Evolutionary conservation across 2,888 invertebrate species (phyloP).

Genomic region (Philopedon plagiatum): DNA sequence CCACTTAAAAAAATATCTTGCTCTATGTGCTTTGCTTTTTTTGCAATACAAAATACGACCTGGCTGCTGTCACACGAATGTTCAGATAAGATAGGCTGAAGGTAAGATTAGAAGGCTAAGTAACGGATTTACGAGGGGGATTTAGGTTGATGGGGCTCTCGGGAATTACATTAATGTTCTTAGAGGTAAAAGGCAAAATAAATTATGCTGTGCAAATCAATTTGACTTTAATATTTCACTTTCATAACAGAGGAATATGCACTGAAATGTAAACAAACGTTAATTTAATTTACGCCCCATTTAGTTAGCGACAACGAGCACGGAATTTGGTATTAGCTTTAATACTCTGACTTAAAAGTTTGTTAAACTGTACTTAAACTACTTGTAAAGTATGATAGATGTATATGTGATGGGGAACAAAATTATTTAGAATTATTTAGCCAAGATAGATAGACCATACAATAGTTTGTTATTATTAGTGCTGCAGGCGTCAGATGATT

Average conservation of each 20-base stretch:
- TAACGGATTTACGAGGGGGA: constrained; percentile 39
- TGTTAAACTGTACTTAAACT: too few species aligned
- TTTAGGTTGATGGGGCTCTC: constrained; percentile 31
- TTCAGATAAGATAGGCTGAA: constrained; percentile 34
- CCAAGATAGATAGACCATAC: too few species aligned
- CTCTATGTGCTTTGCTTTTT: neutral
- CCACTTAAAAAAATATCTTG: neutral
- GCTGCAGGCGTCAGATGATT: too few species aligned
- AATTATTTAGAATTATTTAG: too few species aligned
- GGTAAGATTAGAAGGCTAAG: constrained; percentile 38
- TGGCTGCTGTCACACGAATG: constrained; percentile 29
- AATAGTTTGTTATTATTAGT: too few species aligned
- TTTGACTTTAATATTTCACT: neutral
- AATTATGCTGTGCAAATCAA: constrained; percentile 18
- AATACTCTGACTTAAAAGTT: too few species aligned
- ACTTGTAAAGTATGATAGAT: too few species aligned
- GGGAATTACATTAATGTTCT: constrained; percentile 29
- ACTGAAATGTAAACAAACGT: neutral
- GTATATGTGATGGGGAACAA: too few species aligned
- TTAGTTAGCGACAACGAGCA: too few species aligned
- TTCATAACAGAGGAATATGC: neutral
- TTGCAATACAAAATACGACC: constrained; percentile 1
- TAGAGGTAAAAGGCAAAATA: constrained; percentile 25
- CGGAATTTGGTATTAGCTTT: too few species aligned
- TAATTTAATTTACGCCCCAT: too few species aligned